These are phyloP conservation scores for Acromyrmex heyeri DNA, from an alignment of 1,140 invertebrate species.

Conservation along the genomic window DNA sequence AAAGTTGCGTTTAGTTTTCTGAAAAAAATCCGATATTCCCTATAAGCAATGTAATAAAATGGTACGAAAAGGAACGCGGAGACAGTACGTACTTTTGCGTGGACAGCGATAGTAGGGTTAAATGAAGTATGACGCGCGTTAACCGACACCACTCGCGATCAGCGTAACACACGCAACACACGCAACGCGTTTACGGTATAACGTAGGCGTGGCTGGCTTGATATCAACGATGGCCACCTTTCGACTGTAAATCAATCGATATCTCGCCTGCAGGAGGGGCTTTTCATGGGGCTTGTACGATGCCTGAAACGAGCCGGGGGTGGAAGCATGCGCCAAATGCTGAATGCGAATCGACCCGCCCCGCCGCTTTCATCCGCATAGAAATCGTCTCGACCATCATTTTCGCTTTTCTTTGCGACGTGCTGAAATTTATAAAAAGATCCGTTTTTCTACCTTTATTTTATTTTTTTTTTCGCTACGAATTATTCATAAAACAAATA, in stretches of 20 bases:
- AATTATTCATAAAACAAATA: background rate
- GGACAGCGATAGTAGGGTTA: constrained; percentile 45
- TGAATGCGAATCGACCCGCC: constrained; percentile 82
- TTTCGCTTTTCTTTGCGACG: constrained; percentile 6
- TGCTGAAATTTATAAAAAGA: background rate
- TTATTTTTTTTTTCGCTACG: background rate
- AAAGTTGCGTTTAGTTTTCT: background rate
- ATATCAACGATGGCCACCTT: constrained; percentile 87
- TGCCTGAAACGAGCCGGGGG: constrained; percentile 71
- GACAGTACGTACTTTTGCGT: background rate
- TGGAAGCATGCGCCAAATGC: constrained; percentile 83
- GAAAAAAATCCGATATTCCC: constrained; percentile 4
- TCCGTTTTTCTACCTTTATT: background rate
- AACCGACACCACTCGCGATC: constrained; percentile 66
- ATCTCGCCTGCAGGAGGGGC: constrained; percentile 80
- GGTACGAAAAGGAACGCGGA: background rate
- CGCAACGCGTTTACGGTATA: constrained; percentile 67
- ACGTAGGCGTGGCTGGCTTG: constrained; percentile 84
- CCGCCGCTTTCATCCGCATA: constrained; percentile 75
- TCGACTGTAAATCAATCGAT: constrained; percentile 87
- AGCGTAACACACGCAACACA: constrained; percentile 58
- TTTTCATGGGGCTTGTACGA: constrained; percentile 77
- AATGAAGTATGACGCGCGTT: constrained; percentile 70
- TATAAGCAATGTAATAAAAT: constrained; percentile 21
- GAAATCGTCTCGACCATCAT: constrained; percentile 61